Base-by-base conservation (phyloP, 2,797 vertebrate species). In the Alectoris magna region DNA sequence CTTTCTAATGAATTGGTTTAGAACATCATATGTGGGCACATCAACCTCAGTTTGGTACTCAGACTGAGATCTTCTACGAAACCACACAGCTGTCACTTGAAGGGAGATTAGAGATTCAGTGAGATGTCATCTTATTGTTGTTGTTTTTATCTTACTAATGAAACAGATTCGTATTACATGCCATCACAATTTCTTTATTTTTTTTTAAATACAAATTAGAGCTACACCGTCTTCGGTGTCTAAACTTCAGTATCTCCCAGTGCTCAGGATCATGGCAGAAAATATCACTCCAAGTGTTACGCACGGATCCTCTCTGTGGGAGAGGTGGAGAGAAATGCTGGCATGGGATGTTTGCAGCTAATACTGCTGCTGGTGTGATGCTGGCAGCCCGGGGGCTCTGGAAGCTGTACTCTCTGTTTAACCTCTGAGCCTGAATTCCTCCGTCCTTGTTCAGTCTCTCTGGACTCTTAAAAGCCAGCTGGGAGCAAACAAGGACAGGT, bases 401-500 rank as follows among this genome's bases (percentile, higher is more conserved):
- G 84, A 87, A 72, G 18, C 41, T 89, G 48, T 27, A 51, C 73
- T 78, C n/a, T 21, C 84, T 78, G 27, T 91, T 92, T 63, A 74
- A 49, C 62, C 44, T 59, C 56, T 5, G 38, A 91, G 66, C 53
- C 53, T 89, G 87, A 62, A 56, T 93, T 92, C 70, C 66, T 86
- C 59, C 59, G 81, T 64, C 10, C 18, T 67, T 86, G 89, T 91
- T 95, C 92, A 91, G 87, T 87, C 85, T 94, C 91, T 92, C 82
- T 80, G 76, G 34, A 49, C 46, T 91, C 78, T 92, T 75, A 80
- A 85, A 94, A 73, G 59, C 91, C 92, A 94, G 26, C 41, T 62
- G 84, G 83, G 79, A 79, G 55, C 87, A 96, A 92, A 83, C 13
- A 39, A 31, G 63, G 85, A 85, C 49, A 81, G 72, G 34, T 34